Percentiles rank a stretch among this genome's conserved stretches.
Conservation (phyloP, 2,113 vertebrate genomes). For the Corvus moneduloides region DNA sequence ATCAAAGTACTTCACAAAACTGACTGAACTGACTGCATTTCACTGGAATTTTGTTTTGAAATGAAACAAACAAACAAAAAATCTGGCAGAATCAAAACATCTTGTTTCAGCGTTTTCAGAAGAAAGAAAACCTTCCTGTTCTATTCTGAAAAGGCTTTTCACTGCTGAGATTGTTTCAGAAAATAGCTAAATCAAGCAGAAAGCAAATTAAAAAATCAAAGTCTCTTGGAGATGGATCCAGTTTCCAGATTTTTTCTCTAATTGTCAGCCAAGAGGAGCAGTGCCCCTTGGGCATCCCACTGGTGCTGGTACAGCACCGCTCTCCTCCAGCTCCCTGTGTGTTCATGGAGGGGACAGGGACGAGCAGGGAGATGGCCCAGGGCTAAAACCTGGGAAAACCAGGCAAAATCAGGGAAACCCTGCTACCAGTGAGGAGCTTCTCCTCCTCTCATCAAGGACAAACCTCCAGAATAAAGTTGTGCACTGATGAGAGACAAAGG, state of each 20-base stretch:
- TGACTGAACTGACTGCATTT: not conserved
- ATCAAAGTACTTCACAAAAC: conserved; percentile 18
- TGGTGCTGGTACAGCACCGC: not conserved
- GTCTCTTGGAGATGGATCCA: not conserved
- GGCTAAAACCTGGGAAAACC: not conserved
- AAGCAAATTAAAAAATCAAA: conserved; percentile 6
- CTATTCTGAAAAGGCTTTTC: conserved; percentile 30
- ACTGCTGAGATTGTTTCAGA: conserved; percentile 27
- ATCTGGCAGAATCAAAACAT: conserved; percentile 8
- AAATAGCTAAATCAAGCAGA: conserved; percentile 34
- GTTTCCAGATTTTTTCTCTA: not conserved
- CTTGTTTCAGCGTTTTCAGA: not conserved
- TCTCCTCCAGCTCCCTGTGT: not conserved
- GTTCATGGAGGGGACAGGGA: not conserved
- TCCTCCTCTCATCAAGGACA: not conserved
- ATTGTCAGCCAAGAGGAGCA: not conserved
- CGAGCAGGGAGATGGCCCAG: not conserved
- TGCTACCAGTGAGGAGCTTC: not conserved
- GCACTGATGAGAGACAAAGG: not conserved
- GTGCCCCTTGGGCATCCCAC: not conserved
- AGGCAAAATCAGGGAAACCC: not conserved
- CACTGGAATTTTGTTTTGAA: conserved; percentile 7
- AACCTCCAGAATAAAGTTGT: not conserved
- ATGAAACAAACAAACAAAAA: conserved; percentile 4
- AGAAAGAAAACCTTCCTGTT: conserved; percentile 19